phyloP scores from a whole-genome alignment of 2,113 vertebrate genomes.

The Cyanistes caeruleus region DNA sequence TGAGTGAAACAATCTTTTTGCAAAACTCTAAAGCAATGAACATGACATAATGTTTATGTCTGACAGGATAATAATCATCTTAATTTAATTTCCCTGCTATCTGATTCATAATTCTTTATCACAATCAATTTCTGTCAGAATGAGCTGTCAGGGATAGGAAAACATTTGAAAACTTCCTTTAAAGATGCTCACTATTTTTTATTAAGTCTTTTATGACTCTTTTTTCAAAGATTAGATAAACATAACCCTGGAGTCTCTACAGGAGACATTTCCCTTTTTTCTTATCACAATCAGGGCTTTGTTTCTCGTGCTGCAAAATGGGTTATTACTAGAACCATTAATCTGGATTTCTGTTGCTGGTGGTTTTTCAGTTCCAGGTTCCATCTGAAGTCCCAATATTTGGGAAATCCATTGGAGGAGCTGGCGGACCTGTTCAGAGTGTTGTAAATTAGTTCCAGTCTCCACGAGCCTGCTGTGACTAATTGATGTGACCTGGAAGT shows the following conservation, averaged over 20 bases:
- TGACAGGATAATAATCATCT: background rate
- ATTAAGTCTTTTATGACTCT: background rate
- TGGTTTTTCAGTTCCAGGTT: background rate
- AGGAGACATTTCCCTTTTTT: background rate
- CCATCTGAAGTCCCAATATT: background rate
- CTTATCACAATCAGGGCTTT: background rate
- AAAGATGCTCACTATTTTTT: background rate
- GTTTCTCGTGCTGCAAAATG: background rate
- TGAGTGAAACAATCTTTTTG: background rate
- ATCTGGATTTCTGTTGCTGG: background rate
- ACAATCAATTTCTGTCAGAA: background rate
- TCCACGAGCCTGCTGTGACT: slow-evolving; percentile 38
- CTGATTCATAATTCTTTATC: background rate
- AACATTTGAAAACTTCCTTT: background rate
- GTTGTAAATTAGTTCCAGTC: slow-evolving; percentile 70
- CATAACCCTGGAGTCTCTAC: background rate
- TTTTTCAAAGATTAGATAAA: background rate
- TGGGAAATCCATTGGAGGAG: background rate
- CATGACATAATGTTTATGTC: background rate
- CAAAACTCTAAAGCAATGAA: background rate
- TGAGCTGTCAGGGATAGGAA: background rate
- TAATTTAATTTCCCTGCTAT: background rate
- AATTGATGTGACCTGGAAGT: slow-evolving; percentile 72
- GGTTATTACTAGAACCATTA: background rate
- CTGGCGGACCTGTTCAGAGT: background rate